These are phyloP conservation scores for Engraulis encrasicolus DNA, from an alignment of 2,113 vertebrate species.

Conservation along the genomic window DNA sequence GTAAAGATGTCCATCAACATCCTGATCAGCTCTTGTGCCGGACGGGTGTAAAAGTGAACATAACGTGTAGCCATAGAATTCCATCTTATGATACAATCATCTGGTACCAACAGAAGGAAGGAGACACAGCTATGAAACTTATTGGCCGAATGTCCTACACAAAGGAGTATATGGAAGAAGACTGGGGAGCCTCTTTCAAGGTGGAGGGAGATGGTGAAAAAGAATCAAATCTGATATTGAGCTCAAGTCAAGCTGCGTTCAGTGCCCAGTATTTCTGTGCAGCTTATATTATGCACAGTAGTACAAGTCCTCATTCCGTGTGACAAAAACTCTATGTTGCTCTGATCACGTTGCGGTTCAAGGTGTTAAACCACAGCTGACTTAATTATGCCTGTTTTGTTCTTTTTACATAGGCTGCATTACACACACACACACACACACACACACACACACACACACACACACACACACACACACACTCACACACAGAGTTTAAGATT, in stretches of 20 bases:
- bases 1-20: conserved; percentile 40
- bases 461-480: no score
- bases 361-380: no score
- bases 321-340: no score
- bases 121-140: not conserved
- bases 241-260: not conserved
- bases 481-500: no score
- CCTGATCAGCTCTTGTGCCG: not conserved
- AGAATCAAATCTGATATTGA: not conserved
- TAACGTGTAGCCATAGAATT: conserved; percentile 14
- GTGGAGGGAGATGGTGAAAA: conserved; percentile 13
- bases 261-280: conserved; percentile 28
- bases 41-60: not conserved
- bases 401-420: no score
- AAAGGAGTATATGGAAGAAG: not conserved
- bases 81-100: conserved; percentile 6
- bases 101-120: conserved; percentile 26
- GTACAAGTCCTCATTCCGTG: no score
- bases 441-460: no score
- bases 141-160: not conserved
- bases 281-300: no score
- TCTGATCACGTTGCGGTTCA: no score
- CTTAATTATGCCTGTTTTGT: no score
- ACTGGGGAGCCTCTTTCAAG: not conserved
- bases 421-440: no score